These are phyloP conservation scores for Macaria notata DNA, from an alignment of 2,888 invertebrate genomes.

Conservation along the genomic window DNA sequence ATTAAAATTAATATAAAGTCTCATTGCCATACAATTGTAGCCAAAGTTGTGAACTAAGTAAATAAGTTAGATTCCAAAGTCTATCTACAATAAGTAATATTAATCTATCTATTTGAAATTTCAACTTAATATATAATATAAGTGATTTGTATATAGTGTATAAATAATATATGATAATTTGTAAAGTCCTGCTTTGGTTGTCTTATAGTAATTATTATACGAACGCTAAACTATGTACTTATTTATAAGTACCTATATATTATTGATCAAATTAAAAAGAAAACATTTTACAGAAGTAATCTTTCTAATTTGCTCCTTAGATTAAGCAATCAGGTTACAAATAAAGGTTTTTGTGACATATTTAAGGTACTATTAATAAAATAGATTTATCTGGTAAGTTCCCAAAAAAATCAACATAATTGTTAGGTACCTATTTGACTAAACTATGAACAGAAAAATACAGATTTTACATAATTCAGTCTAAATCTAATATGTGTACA, in stretches of 20 bases:
- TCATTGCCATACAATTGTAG: slow-evolving; percentile 17
- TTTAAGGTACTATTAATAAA: too few relatives aligned
- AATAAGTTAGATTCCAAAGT: slow-evolving; percentile 9
- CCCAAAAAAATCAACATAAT: too few relatives aligned
- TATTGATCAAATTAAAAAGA: slow-evolving; percentile 63
- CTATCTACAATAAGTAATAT: slow-evolving; percentile 13
- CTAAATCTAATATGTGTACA: too few relatives aligned
- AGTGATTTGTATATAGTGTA: slow-evolving; percentile 7
- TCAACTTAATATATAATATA: not conserved
- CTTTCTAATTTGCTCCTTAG: slow-evolving; percentile 58
- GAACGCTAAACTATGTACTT: not conserved
- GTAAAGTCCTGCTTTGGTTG: slow-evolving; percentile 55
- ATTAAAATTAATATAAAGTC: slow-evolving; percentile 30
- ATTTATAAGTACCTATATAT: slow-evolving; percentile 24
- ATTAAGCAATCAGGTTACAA: not conserved
- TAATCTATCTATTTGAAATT: not conserved
- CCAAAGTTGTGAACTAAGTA: slow-evolving; percentile 10
- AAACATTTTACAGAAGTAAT: slow-evolving; percentile 38
- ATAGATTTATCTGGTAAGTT: too few relatives aligned
- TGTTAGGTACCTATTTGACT: too few relatives aligned
- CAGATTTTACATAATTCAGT: too few relatives aligned
- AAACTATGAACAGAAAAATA: too few relatives aligned
- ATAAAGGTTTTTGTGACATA: not conserved
- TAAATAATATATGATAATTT: slow-evolving; percentile 16
- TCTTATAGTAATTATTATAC: slow-evolving; percentile 24